These are phyloP conservation scores for Zophobas atratus DNA, from an alignment of 1,140 invertebrate species.

Conservation along the genomic window DNA sequence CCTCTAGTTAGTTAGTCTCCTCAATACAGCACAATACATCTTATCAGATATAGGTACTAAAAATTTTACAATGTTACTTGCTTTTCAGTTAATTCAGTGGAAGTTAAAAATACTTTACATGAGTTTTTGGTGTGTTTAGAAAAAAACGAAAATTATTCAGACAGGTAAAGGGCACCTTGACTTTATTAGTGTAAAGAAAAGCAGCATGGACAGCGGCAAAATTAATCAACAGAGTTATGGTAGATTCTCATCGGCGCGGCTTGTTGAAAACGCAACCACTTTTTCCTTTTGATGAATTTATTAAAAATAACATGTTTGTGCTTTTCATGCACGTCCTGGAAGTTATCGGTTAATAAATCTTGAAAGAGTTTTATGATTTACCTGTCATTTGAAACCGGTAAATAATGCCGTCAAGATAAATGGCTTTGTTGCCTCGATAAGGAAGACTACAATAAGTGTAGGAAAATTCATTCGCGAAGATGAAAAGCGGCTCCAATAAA, in stretches of 20 bases:
- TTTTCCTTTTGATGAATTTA: background rate
- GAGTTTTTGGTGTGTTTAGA: too few relatives aligned
- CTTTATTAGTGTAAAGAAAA: too few relatives aligned
- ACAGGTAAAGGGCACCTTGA: too few relatives aligned
- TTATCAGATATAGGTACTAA: too few relatives aligned
- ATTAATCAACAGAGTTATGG: background rate
- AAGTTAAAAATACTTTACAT: too few relatives aligned
- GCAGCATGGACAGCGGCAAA: too few relatives aligned
- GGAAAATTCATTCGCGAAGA: conserved; percentile 19
- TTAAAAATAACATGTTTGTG: background rate
- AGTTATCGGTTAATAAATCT: background rate
- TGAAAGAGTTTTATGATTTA: background rate
- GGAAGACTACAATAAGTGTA: conserved; percentile 31
- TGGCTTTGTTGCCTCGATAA: conserved; percentile 23
- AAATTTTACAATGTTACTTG: too few relatives aligned
- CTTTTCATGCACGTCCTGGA: background rate
- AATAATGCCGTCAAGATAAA: conserved; percentile 30
- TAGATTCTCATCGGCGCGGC: background rate
- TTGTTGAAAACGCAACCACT: background rate
- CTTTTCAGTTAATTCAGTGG: too few relatives aligned
- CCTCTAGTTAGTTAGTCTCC: too few relatives aligned
- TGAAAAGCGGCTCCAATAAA: conserved; percentile 39
- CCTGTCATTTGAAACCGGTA: conserved; percentile 24
- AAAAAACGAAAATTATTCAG: too few relatives aligned
- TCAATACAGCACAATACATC: too few relatives aligned